Evolutionary conservation across 2,113 vertebrate genomes (phyloP).

Genomic region (Pomatostomus ruficeps): DNA sequence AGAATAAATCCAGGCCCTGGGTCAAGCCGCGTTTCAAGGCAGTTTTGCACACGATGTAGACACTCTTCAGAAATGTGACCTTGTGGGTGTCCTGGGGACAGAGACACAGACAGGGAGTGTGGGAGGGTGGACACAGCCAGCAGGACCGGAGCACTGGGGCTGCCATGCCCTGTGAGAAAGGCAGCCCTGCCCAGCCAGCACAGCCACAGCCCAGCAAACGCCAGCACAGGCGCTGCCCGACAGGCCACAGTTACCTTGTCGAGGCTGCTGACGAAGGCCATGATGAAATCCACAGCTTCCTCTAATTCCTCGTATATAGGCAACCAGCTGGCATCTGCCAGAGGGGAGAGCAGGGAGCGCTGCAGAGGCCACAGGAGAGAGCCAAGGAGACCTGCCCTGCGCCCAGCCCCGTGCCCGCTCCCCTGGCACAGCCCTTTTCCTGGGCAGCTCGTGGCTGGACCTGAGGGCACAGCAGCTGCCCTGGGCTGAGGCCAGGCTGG

Average conservation of each 20-base stretch:
- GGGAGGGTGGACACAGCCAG: background rate
- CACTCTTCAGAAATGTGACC: background rate
- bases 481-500: background rate
- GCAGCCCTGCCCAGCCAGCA: background rate
- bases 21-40: background rate
- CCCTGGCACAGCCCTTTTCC: background rate
- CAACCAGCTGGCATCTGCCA: background rate
- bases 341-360: background rate
- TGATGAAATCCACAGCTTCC: background rate
- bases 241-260: background rate
- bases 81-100: background rate
- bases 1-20: background rate
- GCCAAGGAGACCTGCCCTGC: background rate
- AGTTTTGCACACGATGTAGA: background rate
- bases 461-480: background rate
- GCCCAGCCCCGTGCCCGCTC: background rate
- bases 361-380: background rate
- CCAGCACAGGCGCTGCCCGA: background rate
- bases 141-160: rapidly evolving
- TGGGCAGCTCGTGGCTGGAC: background rate
- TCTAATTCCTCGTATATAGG: background rate
- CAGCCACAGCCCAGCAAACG: background rate
- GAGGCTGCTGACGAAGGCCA: background rate
- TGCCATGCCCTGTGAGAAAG: background rate
- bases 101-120: background rate